Evolutionary conservation across 2,113 vertebrate species (phyloP), one percentile per base, ranked within the genome.

Genomic region (Chelonoidis abingdonii): DNA sequence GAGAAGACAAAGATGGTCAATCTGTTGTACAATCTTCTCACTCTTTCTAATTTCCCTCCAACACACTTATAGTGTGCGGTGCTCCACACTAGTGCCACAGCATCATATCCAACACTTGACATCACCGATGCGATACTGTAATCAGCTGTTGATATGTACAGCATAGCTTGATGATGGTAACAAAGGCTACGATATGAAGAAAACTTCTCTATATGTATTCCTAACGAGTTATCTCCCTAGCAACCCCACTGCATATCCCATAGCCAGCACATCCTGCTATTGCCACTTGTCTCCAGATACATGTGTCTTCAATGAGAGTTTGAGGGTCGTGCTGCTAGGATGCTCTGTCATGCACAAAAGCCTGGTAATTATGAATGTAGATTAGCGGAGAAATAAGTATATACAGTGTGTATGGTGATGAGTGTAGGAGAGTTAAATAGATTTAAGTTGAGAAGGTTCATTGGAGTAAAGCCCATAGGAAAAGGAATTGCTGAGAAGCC

Each of bases 381-480:
- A 13, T 50, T 14, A 27, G 24, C 35, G 44, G 35, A 56, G 8
- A 10, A 81, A 56, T 12, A 11, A 22, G 53, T 44, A 0, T 0
- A 2, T 0, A 1, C 0, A 22, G 25, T 83, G 87, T 75, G 44
- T 0, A 0, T 27, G 17, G 57, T 69, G n/a, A 5, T 13, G 10
- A 76, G 29, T 0, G 0, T 50, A 89, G 82, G 81, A 1, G 1
- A 92, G 52, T 59, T 53, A 92, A 79, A 14, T 80, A 88, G 90
- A 8, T 0, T 0, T 35, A 89, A 62, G 25, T 79, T n/a, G 1
- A 2, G 80, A 47, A 88, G 50, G 78, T 0, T 0, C 3, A 56
- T 25, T 0, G 38, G 72, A n/a, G 62, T 35, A 82, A 53, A 0
- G 0, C 83, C 57, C 80, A 52, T 5, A 76, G 47, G 29, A 92